Conservation (phyloP, 2,888 invertebrate species). For the Thymelicus sylvestris region DNA sequence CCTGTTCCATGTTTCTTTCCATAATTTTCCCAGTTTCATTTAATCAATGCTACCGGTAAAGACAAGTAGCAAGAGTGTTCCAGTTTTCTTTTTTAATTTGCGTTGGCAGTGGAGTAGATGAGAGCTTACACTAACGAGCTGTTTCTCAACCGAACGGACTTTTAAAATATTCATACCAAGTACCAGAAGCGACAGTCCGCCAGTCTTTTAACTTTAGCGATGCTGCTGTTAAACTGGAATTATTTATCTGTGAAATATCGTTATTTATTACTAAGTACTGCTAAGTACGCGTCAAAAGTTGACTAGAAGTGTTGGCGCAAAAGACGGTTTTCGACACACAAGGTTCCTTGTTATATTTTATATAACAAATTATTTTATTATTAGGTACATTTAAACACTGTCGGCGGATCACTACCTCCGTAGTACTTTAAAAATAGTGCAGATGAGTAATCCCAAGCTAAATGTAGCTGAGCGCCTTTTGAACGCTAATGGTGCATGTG, state of each 20-base stretch:
- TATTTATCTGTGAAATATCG: conserved; percentile 9
- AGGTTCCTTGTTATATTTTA: too few species aligned
- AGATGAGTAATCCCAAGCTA: too few species aligned
- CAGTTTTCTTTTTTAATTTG: conserved; percentile 30
- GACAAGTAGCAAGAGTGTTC: neutral
- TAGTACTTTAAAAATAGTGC: too few species aligned
- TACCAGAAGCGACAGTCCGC: conserved; percentile 16
- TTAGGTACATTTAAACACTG: too few species aligned
- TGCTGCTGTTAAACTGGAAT: neutral
- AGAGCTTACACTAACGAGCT: conserved; percentile 29
- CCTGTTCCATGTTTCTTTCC: too few species aligned
- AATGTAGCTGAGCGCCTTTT: too few species aligned
- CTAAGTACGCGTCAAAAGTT: neutral
- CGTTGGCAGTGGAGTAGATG: conserved; percentile 23
- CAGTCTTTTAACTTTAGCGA: conserved; percentile 12
- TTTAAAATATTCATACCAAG: conserved; percentile 36
- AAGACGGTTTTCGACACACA: too few species aligned
- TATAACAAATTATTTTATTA: too few species aligned
- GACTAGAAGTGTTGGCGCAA: too few species aligned
- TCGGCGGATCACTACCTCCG: too few species aligned
- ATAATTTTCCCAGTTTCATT: neutral
- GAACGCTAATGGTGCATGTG: too few species aligned
- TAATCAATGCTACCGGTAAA: neutral
- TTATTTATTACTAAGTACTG: neutral
- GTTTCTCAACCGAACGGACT: conserved; percentile 25